phyloP scores from a whole-genome alignment of 2,113 vertebrate genomes.

The Chascanopsetta lugubris region DNA sequence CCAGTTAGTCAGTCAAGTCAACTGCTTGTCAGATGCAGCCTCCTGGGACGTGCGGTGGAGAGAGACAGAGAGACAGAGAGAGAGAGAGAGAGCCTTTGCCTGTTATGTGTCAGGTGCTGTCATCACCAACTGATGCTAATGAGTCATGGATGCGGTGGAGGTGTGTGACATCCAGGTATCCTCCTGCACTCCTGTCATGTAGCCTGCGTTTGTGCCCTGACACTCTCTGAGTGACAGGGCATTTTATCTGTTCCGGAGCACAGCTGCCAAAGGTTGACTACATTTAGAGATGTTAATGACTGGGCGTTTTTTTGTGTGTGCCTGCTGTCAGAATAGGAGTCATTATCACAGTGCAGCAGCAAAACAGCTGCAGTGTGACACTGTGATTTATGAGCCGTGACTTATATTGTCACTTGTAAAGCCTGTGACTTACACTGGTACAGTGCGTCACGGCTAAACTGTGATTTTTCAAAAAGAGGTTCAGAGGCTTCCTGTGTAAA shows the following conservation, averaged over 20 bases:
- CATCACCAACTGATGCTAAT: conserved; percentile 63
- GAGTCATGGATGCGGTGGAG: conserved; percentile 35
- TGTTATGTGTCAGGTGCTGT: conserved; percentile 65
- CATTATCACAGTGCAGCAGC: conserved; percentile 59
- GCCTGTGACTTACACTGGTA: conserved; percentile 61
- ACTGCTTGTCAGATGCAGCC: conserved; percentile 55
- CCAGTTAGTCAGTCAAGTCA: conserved; percentile 45
- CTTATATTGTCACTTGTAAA: conserved; percentile 74
- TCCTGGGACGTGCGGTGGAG: conserved; percentile 40
- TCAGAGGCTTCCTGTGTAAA: conserved; percentile 60
- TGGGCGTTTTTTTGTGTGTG: neutral
- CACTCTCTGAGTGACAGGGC: conserved; percentile 45
- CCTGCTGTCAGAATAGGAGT: conserved; percentile 56
- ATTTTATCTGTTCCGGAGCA: conserved; percentile 41
- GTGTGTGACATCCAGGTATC: conserved; percentile 47
- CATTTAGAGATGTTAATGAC: conserved; percentile 57
- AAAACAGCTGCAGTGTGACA: conserved; percentile 65
- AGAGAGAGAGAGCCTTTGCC: conserved; percentile 48
- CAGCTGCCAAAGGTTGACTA: conserved; percentile 27
- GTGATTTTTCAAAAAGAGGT: conserved; percentile 44
- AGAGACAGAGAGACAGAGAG: conserved; percentile 49
- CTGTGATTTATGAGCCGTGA: conserved; percentile 70
- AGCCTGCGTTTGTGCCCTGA: conserved; percentile 26
- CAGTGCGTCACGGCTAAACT: conserved; percentile 55
- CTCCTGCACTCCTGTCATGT: conserved; percentile 37